Conservation (phyloP, 1,140 invertebrate genomes). For the Ooceraea biroi region DNA sequence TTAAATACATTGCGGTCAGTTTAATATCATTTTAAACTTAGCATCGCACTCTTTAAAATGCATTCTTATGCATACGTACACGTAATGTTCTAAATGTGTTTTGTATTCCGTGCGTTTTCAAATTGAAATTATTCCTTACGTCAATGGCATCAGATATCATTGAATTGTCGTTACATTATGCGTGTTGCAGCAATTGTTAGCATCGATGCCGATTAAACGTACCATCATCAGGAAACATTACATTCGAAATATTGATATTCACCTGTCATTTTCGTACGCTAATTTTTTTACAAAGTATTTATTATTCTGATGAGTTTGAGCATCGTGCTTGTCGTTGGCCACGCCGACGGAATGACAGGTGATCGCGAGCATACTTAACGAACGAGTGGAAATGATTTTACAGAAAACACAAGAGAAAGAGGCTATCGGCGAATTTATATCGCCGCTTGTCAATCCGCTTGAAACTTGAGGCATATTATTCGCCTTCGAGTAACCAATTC, state of each 20-base stretch:
- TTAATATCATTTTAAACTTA: neutral
- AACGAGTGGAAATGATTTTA: conserved; percentile 33
- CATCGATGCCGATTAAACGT: conserved; percentile 42
- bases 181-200: conserved; percentile 36
- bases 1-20: neutral
- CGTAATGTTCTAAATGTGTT: conserved; percentile 15
- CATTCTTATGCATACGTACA: too few relatives aligned
- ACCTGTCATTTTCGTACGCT: conserved; percentile 60
- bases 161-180: neutral
- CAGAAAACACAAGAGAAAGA: conserved; percentile 40
- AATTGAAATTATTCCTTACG: conserved; percentile 22
- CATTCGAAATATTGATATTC: conserved; percentile 40
- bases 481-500: neutral
- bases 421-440: conserved; percentile 6
- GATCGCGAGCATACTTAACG: conserved; percentile 2
- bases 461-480: neutral
- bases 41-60: neutral
- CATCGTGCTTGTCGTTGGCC: neutral
- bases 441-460: conserved; percentile 17
- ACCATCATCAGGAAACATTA: neutral
- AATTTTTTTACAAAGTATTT: conserved; percentile 49
- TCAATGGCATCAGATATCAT: conserved; percentile 3
- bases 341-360: neutral
- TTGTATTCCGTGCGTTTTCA: conserved; percentile 24
- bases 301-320: neutral